phyloP scores from a whole-genome alignment of 2,113 vertebrate species.

The Sinocyclocheilus anshuiensis region DNA sequence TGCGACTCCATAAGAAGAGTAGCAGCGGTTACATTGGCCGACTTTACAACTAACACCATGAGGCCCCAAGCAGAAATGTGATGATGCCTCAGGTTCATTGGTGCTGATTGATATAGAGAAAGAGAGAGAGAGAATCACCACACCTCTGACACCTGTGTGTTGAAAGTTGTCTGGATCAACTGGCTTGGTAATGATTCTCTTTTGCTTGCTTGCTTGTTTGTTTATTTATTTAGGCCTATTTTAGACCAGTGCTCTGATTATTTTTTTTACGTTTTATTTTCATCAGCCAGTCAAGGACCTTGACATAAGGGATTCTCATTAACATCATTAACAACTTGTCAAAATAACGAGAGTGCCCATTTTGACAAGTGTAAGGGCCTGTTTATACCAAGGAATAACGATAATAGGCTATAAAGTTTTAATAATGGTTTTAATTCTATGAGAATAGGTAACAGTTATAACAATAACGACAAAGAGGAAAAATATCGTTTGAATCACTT shows the following conservation, averaged over 20 bases:
- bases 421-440: too few species aligned
- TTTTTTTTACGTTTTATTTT: neutral
- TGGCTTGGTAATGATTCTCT: neutral
- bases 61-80: constrained; percentile 56
- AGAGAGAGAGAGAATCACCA: neutral
- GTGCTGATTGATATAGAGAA: constrained; percentile 38
- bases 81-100: constrained; percentile 50
- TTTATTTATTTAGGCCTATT: neutral
- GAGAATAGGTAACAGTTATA: neutral
- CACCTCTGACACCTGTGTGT: neutral
- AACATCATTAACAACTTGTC: neutral
- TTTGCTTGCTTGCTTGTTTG: neutral
- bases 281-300: neutral
- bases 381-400: neutral
- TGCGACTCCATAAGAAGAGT: constrained; percentile 65
- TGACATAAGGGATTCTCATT: neutral
- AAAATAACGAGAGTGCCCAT: too few species aligned
- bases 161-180: neutral
- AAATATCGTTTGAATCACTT: neutral
- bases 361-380: too few species aligned
- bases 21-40: constrained; percentile 57
- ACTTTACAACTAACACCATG: constrained; percentile 64
- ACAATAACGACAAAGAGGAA: neutral
- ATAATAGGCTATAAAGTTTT: too few species aligned
- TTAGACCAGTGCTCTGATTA: neutral